Percentiles rank a stretch among this genome's conserved stretches.
Evolutionary conservation across 2,113 vertebrate species (phyloP).

Genomic region (Tachysurus vachellii): DNA sequence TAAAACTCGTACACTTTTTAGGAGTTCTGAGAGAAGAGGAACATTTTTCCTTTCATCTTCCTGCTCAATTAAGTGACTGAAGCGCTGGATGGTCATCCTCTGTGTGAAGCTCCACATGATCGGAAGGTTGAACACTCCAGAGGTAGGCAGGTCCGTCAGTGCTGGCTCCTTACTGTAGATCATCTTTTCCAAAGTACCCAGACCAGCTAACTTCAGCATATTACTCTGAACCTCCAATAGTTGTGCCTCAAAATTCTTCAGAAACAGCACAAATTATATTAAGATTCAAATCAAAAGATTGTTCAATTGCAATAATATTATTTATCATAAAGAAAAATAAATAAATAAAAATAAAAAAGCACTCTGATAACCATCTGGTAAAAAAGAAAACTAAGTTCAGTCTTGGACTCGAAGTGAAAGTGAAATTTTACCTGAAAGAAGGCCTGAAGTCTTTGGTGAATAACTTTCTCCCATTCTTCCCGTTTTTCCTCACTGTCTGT

Average conservation of each 20-base stretch:
- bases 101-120: conserved; percentile 56
- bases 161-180: conserved; percentile 21
- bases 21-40: conserved; percentile 41
- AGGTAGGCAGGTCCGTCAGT: neutral
- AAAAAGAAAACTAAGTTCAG: neutral
- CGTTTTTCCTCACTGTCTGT: conserved; percentile 44
- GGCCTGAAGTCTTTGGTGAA: conserved; percentile 26
- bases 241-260: conserved; percentile 39
- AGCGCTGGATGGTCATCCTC: conserved; percentile 48
- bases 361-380: neutral
- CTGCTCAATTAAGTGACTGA: conserved; percentile 53
- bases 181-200: conserved; percentile 13
- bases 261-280: neutral
- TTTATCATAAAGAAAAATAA: no score
- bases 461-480: conserved; percentile 35
- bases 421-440: conserved; percentile 46
- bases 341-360: neutral
- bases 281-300: neutral
- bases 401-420: no score
- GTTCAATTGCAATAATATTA: neutral
- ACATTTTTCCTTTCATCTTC: conserved; percentile 32
- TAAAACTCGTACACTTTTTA: conserved; percentile 37
- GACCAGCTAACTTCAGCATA: conserved; percentile 14
- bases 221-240: conserved; percentile 10
- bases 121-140: conserved; percentile 40